phyloP scores from a whole-genome alignment of 2,113 vertebrate genomes.

The Phaethornis superciliosus region DNA sequence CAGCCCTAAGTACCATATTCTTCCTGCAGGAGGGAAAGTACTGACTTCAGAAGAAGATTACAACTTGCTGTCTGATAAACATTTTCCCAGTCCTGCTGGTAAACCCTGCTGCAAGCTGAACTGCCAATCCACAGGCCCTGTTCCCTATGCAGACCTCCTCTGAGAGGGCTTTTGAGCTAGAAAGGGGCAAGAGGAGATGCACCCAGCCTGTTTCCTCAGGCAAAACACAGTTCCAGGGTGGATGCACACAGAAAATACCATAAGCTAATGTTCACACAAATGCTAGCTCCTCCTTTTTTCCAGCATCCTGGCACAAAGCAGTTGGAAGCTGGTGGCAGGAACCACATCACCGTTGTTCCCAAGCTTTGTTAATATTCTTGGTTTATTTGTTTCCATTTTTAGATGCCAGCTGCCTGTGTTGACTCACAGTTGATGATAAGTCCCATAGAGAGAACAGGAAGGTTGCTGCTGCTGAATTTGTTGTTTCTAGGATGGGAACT shows the following conservation, averaged over 20 bases:
- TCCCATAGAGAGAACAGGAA: slow-evolving; percentile 46
- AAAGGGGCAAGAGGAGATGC: background rate
- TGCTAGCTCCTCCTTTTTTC: background rate
- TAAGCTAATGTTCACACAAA: background rate
- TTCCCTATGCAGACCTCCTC: background rate
- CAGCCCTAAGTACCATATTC: slow-evolving; percentile 77
- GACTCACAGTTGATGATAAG: slow-evolving; percentile 8
- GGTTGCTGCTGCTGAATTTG: slow-evolving; percentile 56
- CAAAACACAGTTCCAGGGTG: background rate
- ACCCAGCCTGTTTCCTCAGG: background rate
- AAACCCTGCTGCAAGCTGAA: slow-evolving; percentile 39
- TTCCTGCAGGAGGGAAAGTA: slow-evolving; percentile 86
- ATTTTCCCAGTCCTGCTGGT: slow-evolving; percentile 87
- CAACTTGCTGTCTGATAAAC: slow-evolving; percentile 83
- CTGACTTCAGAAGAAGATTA: slow-evolving; percentile 86
- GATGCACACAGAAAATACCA: background rate
- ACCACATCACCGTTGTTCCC: slow-evolving; percentile 24
- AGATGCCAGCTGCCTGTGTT: slow-evolving; percentile 50
- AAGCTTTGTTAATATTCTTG: slow-evolving; percentile 32
- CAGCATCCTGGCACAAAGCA: background rate
- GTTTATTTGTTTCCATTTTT: slow-evolving; percentile 66
- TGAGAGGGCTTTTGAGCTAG: background rate
- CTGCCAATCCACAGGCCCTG: background rate
- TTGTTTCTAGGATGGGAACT: slow-evolving; percentile 19
- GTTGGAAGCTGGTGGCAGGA: slow-evolving; percentile 31